A percentile compares a stretch with the other conserved stretches of the same genome.
Conservation (phyloP, 2,113 vertebrate genomes). For the Scomber scombrus region DNA sequence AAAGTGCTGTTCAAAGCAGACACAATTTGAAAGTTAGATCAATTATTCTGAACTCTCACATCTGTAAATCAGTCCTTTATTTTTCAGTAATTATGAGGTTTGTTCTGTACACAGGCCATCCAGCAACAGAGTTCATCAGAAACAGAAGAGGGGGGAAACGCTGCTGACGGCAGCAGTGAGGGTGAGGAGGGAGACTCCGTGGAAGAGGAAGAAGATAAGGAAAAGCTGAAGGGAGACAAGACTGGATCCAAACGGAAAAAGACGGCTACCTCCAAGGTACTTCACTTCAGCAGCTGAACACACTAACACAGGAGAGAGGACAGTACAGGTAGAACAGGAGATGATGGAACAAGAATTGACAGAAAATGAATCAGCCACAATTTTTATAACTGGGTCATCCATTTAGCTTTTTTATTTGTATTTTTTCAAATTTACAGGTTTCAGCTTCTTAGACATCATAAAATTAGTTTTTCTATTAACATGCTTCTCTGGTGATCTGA, state of each 20-base stretch:
- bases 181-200: conserved; percentile 91
- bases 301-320: background rate
- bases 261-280: conserved; percentile 91
- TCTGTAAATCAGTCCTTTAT: background rate
- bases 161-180: conserved; percentile 95
- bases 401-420: too few relatives aligned
- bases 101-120: conserved; percentile 83
- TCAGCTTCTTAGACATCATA: too few relatives aligned
- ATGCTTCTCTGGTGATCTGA: too few relatives aligned
- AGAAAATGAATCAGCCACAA: too few relatives aligned
- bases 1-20: conserved; percentile 9
- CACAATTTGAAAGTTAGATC: background rate
- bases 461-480: too few relatives aligned
- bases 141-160: conserved; percentile 93
- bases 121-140: conserved; percentile 96
- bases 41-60: background rate
- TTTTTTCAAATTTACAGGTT: too few relatives aligned
- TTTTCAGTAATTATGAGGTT: too few relatives aligned
- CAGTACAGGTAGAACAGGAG: background rate
- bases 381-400: too few relatives aligned
- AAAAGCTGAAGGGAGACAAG: conserved; percentile 92
- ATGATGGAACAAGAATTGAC: background rate
- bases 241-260: conserved; percentile 95
- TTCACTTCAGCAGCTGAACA: background rate
- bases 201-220: conserved; percentile 90